Percentiles rank a stretch among this genome's conserved stretches.
Evolutionary conservation across 2,113 vertebrate genomes (phyloP).

Genomic region (Nematolebias whitei): DNA sequence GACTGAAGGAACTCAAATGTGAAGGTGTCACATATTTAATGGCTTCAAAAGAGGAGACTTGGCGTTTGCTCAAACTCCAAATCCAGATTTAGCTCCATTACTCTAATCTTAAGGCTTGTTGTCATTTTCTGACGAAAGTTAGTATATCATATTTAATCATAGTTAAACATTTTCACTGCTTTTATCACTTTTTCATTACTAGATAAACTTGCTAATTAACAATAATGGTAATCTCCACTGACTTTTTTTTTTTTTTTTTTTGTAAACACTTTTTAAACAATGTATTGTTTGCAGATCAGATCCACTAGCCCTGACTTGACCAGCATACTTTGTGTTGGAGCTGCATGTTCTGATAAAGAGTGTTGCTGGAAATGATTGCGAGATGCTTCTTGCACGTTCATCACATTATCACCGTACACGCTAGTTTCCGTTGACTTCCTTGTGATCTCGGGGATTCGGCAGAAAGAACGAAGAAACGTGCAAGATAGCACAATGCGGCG

Average conservation of each 20-base stretch:
- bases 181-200: neutral
- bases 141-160: too few relatives aligned
- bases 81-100: neutral
- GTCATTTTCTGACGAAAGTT: neutral
- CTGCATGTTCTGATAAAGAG: neutral
- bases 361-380: neutral
- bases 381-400: neutral
- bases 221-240: neutral
- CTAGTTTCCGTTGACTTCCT: neutral
- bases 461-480: neutral
- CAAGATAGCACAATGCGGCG: neutral
- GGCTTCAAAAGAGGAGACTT: neutral
- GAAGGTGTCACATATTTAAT: conserved; percentile 44
- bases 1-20: conserved; percentile 40
- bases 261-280: conserved; percentile 7
- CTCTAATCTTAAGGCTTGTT: neutral
- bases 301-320: neutral
- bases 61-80: neutral
- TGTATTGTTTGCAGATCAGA: conserved; percentile 40
- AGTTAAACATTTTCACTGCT: too few relatives aligned
- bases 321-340: neutral
- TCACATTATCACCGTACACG: neutral
- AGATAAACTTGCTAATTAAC: neutral
- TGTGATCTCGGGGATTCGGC: neutral
- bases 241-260: too few relatives aligned